Evolutionary conservation across 1,140 invertebrate species (phyloP).

Genomic region (Drosophila yakuba): DNA sequence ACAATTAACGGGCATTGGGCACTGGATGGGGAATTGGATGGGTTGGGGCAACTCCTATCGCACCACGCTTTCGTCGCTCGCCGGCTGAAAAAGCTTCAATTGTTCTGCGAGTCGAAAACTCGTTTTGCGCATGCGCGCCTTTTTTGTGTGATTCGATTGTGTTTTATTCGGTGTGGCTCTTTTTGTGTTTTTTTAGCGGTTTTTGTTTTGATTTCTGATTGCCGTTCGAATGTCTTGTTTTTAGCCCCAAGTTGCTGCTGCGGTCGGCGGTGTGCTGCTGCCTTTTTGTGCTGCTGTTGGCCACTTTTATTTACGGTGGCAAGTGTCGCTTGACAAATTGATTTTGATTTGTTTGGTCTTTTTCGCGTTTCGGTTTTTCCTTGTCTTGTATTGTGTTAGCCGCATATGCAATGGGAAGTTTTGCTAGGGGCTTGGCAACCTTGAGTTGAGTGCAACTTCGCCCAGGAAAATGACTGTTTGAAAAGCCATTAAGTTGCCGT

Average conservation of each 20-base stretch:
- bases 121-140: conserved; percentile 74
- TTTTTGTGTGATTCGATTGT: conserved; percentile 43
- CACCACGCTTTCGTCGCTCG: conserved; percentile 53
- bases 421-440: conserved; percentile 22
- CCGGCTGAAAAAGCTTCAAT: conserved; percentile 42
- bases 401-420: conserved; percentile 14
- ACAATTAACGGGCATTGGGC: conserved; percentile 12
- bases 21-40: background rate
- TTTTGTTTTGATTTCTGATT: conserved; percentile 83
- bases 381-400: conserved; percentile 5
- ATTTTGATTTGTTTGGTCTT: conserved; percentile 67
- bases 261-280: conserved; percentile 38
- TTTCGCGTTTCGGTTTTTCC: conserved; percentile 29
- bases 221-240: conserved; percentile 67
- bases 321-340: conserved; percentile 81
- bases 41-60: conserved; percentile 6
- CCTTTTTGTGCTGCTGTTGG: conserved; percentile 40
- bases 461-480: conserved; percentile 25
- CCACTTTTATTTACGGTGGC: conserved; percentile 73
- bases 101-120: conserved; percentile 50
- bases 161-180: conserved; percentile 14
- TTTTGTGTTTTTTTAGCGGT: conserved; percentile 82
- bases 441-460: conserved; percentile 22
- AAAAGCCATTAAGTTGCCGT: conserved; percentile 35
- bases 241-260: conserved; percentile 18